Evolutionary conservation across 2,888 invertebrate genomes (phyloP), one percentile per base, ranked within the genome.

Genomic region (Nomada lathburiana): DNA sequence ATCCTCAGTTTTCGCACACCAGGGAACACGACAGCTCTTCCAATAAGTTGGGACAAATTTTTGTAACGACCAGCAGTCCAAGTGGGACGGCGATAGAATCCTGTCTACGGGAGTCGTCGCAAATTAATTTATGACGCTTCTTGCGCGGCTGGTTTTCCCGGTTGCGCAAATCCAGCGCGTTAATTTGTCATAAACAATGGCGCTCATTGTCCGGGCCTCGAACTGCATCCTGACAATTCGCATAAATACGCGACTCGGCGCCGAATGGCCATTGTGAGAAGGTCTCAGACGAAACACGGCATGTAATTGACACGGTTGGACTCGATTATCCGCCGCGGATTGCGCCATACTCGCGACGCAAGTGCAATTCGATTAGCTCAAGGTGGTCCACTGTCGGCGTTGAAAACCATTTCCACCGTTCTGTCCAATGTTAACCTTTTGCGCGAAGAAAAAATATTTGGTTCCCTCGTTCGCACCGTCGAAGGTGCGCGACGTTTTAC

Each of bases 151-250:
- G 29, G 42, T 13, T 42, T 16, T 50, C 16, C 3, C 47, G 60
- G 57, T 80, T 82, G 57, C 81, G 82, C 64, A 83, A 80, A 18
- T 23, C 16, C 44, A 42, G 0, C 76, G 59, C 77, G 83, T 83
- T 83, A 83, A 83, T 83, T 83, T 83, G 83, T 83, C 83, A 83
- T 82, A 82, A 83, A 83, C 82, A 83, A 83, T 83, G 63, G 70
- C 57, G 11, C 50, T 62, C 83, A 71, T 83, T 83, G 83, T 83
- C 36, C 67, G 70, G n/a, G n/a, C 3, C 26, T 74, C 26, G 50
- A 74, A 53, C 59, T 11, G 60, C 55, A 44, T 20, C 69, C 74
- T 23, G 65, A 23, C 70, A 59, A 82, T 77, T 77, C 77, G 82
- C 83, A 82, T 77, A 83, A 83, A 83, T 74, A 59, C 76, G 73